Evolutionary conservation across 1,140 invertebrate genomes (phyloP).

Genomic region (Eriosoma lanigerum): DNA sequence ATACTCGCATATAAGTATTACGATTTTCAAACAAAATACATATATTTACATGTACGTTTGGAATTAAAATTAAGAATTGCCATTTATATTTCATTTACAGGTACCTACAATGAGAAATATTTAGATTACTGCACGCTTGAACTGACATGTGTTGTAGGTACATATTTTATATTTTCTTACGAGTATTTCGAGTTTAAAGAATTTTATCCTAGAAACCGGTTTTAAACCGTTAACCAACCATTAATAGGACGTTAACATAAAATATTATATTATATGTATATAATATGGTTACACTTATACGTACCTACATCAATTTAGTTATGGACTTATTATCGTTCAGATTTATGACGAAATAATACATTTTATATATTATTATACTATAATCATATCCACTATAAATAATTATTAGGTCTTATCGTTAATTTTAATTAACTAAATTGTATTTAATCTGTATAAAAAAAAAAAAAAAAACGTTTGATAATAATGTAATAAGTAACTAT

Average conservation of each 20-base stretch:
- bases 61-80: too few species aligned
- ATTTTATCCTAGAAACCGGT: neutral
- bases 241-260: neutral
- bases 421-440: too few species aligned
- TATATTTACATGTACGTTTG: too few species aligned
- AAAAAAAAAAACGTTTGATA: too few species aligned
- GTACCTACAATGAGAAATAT: neutral
- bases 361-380: too few species aligned
- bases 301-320: neutral
- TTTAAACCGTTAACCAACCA: neutral
- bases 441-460: too few species aligned
- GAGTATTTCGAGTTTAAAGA: conserved; percentile 10
- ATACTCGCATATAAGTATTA: too few species aligned
- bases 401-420: too few species aligned
- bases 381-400: too few species aligned
- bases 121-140: neutral
- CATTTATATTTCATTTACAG: neutral
- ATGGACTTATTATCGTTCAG: neutral
- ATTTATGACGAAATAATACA: too few species aligned
- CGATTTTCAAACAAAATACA: too few species aligned
- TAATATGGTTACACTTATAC: neutral
- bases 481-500: too few species aligned
- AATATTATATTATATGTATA: neutral
- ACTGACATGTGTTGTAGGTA: neutral
- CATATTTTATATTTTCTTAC: neutral